Base-by-base conservation (phyloP, 2,113 vertebrate species). In the Dasyornis broadbenti region DNA sequence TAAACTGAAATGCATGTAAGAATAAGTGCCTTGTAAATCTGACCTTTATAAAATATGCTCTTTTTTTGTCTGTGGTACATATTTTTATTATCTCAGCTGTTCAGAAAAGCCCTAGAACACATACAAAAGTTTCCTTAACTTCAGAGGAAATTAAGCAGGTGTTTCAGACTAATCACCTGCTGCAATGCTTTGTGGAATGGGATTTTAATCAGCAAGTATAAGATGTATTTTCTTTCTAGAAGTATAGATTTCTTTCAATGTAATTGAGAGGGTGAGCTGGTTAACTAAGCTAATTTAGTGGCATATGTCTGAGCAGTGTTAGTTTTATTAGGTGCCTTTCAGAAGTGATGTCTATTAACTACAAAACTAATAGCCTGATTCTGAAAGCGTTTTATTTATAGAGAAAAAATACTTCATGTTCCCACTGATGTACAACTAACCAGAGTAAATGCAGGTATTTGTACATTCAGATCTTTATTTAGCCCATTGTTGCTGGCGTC, bases 271-370 rank as follows among this genome's bases (percentile, higher is more conserved):
- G n/a, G 65, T 84, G n/a, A 89, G 57, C 37, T 53, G 56, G 56
- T 76, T 95, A 95, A 89, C 73, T 73, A 82, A 91, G 65, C n/a
- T 95, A 82, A 95, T 91, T 82, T 92, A 91, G 40, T 72, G 35
- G 35, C 82, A 53, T 82, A 82, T 76, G 61, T 82, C 66, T 86
- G 49, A 89, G 57, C 20, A 76, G 33, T 57, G 20, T 4, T 71
- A 42, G 39, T 92, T 90, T 91, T 92, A 91, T 92, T 94, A 85
- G 57, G 33, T 86, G 19, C 39, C 17, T 91, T 89, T 92, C 77
- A 76, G 66, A 75, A 72, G 27, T 27, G 69, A 50, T 65, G 54
- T 50, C 45, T 39, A 50, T 95, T 94, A 96, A 53, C 54, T 52
- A 26, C 45, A 65, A 76, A 94, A 78, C 23, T 84, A 87, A 89